These are phyloP conservation scores for Pangasius krempfi DNA, from an alignment of 2,797 vertebrate species.

Conservation along the genomic window DNA sequence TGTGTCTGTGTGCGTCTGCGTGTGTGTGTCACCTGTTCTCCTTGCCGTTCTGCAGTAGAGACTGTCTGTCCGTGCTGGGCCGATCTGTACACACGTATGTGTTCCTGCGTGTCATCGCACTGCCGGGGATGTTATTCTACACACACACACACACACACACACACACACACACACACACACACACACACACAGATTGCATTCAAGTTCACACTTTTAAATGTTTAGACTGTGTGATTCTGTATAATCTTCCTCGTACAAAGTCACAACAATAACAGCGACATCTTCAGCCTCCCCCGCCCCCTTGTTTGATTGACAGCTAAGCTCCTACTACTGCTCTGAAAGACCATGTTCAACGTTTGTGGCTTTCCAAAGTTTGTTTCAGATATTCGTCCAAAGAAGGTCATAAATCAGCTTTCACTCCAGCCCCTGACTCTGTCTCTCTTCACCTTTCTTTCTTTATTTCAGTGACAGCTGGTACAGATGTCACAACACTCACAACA, in stretches of 20 bases:
- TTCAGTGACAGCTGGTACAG: neutral
- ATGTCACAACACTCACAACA: neutral
- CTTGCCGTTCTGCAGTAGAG: slow-evolving; percentile 89
- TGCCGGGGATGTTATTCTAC: slow-evolving; percentile 90
- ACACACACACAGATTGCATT: slow-evolving; percentile 7
- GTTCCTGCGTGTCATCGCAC: slow-evolving; percentile 90
- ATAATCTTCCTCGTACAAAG: neutral
- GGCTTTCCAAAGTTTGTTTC: neutral
- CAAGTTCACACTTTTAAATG: neutral
- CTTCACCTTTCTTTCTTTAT: neutral
- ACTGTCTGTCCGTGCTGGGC: slow-evolving; percentile 83
- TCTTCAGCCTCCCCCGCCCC: neutral
- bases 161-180: slow-evolving; percentile 20
- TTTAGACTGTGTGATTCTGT: neutral
- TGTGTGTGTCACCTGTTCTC: slow-evolving; percentile 84
- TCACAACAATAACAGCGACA: neutral
- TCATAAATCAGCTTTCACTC: too few species aligned
- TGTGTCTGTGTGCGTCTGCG: neutral
- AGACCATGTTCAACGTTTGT: neutral
- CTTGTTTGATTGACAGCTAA: neutral
- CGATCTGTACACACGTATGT: slow-evolving; percentile 93
- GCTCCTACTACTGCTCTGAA: neutral
- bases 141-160: slow-evolving; percentile 31
- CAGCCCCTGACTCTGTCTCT: neutral
- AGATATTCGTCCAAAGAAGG: too few species aligned